Conservation (phyloP, 2,113 vertebrate species). For the Heloderma charlesbogerti region DNA sequence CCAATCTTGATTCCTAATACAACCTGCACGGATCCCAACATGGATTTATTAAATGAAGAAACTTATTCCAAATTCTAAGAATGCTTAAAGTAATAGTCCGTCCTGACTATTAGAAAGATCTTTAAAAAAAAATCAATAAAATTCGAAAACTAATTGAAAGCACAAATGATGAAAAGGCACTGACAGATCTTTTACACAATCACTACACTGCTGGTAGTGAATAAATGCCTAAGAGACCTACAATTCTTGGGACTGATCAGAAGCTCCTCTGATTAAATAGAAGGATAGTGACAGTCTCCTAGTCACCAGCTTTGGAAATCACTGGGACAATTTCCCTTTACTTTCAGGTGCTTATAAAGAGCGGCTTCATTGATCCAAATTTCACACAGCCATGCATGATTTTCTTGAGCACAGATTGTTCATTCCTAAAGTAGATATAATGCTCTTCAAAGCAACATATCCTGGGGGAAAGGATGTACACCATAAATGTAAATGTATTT, state of each 20-base stretch:
- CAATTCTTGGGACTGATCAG: slow-evolving; percentile 31
- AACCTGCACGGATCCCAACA: not conserved
- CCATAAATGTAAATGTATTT: not conserved
- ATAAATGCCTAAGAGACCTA: slow-evolving; percentile 28
- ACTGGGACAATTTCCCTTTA: not conserved
- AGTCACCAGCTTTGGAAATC: not conserved
- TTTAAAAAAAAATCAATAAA: slow-evolving; percentile 16
- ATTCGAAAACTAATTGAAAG: slow-evolving; percentile 49
- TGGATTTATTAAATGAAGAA: not conserved
- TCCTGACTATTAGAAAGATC: rapidly evolving
- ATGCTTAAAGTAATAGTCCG: not conserved
- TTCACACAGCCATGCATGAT: not conserved
- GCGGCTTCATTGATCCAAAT: not conserved
- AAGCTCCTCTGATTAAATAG: not conserved
- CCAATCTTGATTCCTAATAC: not conserved
- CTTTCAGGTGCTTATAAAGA: not conserved
- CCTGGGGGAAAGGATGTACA: not conserved
- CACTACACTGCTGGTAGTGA: slow-evolving; percentile 42
- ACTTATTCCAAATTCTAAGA: not conserved
- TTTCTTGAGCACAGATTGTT: not conserved
- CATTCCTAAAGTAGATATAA: not conserved
- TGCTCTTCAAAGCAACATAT: not conserved
- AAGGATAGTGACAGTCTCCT: no score
- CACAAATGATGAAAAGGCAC: slow-evolving; percentile 23
- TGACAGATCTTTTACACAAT: slow-evolving; percentile 56